Evolutionary conservation across 37 sponge, comb jelly and placozoan genomes (phyloP).

Genomic region (Cladorhizidae sp.): DNA sequence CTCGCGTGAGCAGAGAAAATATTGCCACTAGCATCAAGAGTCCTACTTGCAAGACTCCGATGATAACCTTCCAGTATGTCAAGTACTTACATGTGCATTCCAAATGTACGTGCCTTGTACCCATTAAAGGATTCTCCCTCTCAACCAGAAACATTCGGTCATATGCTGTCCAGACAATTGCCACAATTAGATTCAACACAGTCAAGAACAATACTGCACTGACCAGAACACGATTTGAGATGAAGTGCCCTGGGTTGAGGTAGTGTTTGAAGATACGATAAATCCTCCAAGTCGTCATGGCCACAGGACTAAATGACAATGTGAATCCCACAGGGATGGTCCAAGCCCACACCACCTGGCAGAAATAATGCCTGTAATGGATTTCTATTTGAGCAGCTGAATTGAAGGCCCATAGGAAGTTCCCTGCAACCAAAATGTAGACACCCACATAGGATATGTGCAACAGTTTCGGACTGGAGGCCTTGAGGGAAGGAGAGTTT

Average conservation of each 20-base stretch:
- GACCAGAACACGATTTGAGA: slow-evolving; percentile 1
- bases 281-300: slow-evolving; percentile 12
- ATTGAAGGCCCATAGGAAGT: neutral
- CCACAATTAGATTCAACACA: neutral
- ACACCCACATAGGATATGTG: neutral
- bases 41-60: neutral
- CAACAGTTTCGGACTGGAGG: slow-evolving; percentile 3
- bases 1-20: slow-evolving; percentile 9
- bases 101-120: neutral
- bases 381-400: neutral
- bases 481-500: neutral
- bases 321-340: slow-evolving; percentile 13
- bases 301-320: neutral
- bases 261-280: slow-evolving; percentile 28
- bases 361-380: neutral
- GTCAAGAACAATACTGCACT: neutral
- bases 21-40: neutral
- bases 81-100: neutral
- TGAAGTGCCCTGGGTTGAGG: slow-evolving; percentile 25
- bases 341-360: slow-evolving; percentile 17
- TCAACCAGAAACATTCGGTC: neutral
- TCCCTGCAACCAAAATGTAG: neutral
- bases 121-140: no score
- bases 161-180: slow-evolving; percentile 3
- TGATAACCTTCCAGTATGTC: neutral